Conservation (phyloP, 2,888 invertebrate genomes). For the Bhutanitis thaidina region DNA sequence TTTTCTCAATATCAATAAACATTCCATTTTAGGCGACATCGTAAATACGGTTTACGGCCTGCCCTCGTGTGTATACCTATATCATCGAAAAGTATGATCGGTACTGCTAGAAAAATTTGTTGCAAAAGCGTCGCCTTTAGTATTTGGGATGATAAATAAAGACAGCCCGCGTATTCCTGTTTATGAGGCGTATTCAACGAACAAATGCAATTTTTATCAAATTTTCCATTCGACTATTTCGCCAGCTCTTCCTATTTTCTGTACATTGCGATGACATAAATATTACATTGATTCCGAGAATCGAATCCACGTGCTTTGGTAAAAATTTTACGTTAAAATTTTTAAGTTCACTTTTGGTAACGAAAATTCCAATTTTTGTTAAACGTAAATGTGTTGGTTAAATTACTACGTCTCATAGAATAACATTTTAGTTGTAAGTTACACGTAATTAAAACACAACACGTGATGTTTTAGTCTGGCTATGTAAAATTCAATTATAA, state of each 20-base stretch:
- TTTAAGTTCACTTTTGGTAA: no score
- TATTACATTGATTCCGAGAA: slow-evolving; percentile 6
- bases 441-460: neutral
- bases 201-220: slow-evolving; percentile 18
- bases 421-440: neutral
- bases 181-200: slow-evolving; percentile 9
- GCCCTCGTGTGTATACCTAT: no score
- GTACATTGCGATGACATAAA: slow-evolving; percentile 10
- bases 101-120: slow-evolving; percentile 3
- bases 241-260: slow-evolving; percentile 2
- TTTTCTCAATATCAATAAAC: no score
- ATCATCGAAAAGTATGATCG: neutral
- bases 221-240: slow-evolving; percentile 4
- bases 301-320: neutral
- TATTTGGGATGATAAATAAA: slow-evolving; percentile 13
- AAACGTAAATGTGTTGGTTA: neutral
- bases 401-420: neutral
- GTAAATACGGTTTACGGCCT: no score
- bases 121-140: slow-evolving; percentile 3
- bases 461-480: neutral
- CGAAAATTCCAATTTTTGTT: no score
- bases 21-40: no score
- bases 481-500: neutral
- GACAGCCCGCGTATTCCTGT: slow-evolving; percentile 15
- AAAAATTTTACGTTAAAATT: neutral